Evolutionary conservation across 2,797 vertebrate genomes (phyloP).

Genomic region (Stomatorhinus walkeri): DNA sequence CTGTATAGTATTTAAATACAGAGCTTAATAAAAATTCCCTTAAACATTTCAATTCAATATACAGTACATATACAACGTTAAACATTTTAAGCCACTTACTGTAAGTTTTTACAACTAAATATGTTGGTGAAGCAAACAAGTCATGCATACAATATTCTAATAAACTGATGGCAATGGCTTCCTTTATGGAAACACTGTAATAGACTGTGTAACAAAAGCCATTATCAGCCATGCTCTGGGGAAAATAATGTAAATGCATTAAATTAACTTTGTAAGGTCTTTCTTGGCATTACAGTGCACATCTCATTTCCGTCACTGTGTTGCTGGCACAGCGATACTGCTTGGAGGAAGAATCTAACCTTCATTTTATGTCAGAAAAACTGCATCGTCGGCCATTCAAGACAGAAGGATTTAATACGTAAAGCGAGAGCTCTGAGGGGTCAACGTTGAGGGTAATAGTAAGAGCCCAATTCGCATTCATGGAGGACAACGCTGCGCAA

Average conservation of each 20-base stretch:
- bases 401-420: conserved; percentile 10
- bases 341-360: conserved; percentile 2
- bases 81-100: background rate
- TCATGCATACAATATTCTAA: conserved; percentile 14
- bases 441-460: background rate
- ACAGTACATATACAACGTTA: background rate
- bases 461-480: background rate
- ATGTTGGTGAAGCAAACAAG: background rate
- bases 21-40: background rate
- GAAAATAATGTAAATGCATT: conserved; percentile 1
- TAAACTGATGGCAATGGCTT: background rate
- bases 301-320: background rate
- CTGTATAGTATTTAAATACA: background rate
- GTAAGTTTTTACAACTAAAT: conserved; percentile 2
- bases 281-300: conserved; percentile 12
- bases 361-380: conserved; percentile 10
- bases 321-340: conserved; percentile 5
- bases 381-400: background rate
- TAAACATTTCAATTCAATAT: background rate
- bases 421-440: background rate
- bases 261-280: conserved; percentile 10
- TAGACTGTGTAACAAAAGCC: conserved; percentile 15
- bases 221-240: conserved; percentile 6
- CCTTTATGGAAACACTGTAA: conserved; percentile 4
- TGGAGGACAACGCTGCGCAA: background rate